These are phyloP conservation scores for Diacarnus erythraeanus DNA, from an alignment of 37 sponge, comb jelly and placozoan species.

Conservation along the genomic window DNA sequence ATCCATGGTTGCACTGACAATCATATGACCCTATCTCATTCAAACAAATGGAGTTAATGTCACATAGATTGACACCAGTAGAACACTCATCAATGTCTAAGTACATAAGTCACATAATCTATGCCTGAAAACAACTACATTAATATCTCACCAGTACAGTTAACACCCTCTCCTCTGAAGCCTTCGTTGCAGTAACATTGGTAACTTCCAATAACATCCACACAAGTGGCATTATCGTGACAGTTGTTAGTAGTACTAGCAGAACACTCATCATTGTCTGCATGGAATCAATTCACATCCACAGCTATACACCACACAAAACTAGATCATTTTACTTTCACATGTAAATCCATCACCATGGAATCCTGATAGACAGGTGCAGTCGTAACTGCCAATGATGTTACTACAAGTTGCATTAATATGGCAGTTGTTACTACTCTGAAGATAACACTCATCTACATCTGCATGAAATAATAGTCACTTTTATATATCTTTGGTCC, in stretches of 20 bases:
- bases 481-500: too few species aligned
- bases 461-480: slow-evolving; percentile 6
- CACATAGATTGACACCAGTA: neutral
- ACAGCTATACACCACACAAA: neutral
- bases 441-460: slow-evolving; percentile 12
- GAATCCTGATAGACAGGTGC: slow-evolving; percentile 49
- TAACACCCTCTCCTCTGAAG: slow-evolving; percentile 38
- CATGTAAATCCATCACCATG: slow-evolving; percentile 26
- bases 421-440: slow-evolving; percentile 1
- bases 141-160: slow-evolving; percentile 9
- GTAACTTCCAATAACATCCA: slow-evolving; percentile 31
- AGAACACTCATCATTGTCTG: slow-evolving; percentile 53
- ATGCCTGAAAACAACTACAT: neutral
- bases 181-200: slow-evolving; percentile 33
- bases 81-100: slow-evolving; percentile 51
- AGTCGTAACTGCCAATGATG: slow-evolving; percentile 37
- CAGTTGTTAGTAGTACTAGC: neutral
- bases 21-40: slow-evolving; percentile 12
- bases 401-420: slow-evolving; percentile 31
- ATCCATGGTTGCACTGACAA: slow-evolving; percentile 41
- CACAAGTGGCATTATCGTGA: slow-evolving; percentile 26
- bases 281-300: neutral
- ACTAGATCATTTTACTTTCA: slow-evolving; percentile 2
- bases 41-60: slow-evolving; percentile 8
- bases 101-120: neutral